Conservation (phyloP, 2,797 vertebrate genomes). For the Molossus molossus region DNA sequence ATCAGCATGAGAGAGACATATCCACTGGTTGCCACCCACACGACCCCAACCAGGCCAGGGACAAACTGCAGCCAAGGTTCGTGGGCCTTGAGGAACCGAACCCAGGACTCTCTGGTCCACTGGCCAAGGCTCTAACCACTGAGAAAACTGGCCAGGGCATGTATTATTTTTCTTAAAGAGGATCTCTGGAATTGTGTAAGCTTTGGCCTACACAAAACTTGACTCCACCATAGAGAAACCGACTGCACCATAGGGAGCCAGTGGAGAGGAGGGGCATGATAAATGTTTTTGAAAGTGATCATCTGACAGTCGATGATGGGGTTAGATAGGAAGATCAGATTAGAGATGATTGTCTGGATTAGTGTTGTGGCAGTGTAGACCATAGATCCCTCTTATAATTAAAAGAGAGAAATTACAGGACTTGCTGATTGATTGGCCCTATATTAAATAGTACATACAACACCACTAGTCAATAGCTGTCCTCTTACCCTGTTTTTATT, state of each 20-base stretch:
- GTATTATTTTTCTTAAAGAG: constrained; percentile 22
- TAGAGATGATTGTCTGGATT: constrained; percentile 20
- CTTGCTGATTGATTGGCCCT: neutral
- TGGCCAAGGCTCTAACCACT: too few relatives aligned
- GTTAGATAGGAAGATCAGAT: constrained; percentile 2
- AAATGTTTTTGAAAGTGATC: neutral
- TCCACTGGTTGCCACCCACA: too few relatives aligned
- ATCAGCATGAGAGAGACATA: too few relatives aligned
- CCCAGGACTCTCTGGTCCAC: too few relatives aligned
- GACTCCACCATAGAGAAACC: neutral
- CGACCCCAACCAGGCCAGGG: too few relatives aligned
- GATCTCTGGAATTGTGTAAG: neutral
- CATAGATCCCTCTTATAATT: neutral
- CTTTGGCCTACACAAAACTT: constrained; percentile 2
- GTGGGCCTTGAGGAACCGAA: too few relatives aligned
- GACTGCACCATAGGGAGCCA: neutral
- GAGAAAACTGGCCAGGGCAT: neutral
- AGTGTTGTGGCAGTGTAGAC: constrained; percentile 10
- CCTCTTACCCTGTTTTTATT: constrained; percentile 42
- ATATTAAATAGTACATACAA: neutral
- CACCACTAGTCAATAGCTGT: constrained; percentile 8
- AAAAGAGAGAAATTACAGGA: constrained; percentile 20
- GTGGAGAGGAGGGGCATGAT: neutral
- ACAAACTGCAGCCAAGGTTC: too few relatives aligned
- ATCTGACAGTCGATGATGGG: neutral